Conservation (phyloP, 2,113 vertebrate genomes). For the Lethenteron reissneri region DNA sequence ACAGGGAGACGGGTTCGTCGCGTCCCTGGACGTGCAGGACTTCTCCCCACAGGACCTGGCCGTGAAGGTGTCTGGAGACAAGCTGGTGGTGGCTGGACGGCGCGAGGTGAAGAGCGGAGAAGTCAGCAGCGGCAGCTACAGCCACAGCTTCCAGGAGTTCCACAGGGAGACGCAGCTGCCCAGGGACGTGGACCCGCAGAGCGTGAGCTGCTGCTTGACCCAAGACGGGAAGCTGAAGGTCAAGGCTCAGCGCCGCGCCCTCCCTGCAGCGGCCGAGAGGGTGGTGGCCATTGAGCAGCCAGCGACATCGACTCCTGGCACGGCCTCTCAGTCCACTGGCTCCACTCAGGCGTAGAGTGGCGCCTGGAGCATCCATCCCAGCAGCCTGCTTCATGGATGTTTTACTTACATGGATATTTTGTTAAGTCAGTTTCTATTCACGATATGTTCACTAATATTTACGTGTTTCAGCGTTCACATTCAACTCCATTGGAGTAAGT, state of each 20-base stretch:
- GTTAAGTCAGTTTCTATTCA: too few species aligned
- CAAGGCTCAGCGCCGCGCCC: neutral
- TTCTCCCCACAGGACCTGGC: neutral
- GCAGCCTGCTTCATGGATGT: too few species aligned
- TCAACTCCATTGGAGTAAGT: too few species aligned
- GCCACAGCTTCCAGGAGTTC: neutral
- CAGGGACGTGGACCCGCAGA: conserved; percentile 3
- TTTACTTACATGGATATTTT: too few species aligned
- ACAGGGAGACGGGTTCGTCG: neutral
- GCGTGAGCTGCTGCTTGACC: neutral
- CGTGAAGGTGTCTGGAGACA: neutral
- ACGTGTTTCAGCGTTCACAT: too few species aligned
- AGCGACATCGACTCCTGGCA: too few species aligned
- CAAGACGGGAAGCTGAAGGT: neutral
- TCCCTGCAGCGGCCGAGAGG: neutral
- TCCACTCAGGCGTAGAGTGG: too few species aligned
- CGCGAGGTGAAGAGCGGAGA: neutral
- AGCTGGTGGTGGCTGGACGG: neutral
- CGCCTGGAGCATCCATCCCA: too few species aligned
- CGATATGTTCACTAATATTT: too few species aligned
- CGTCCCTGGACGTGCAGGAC: neutral
- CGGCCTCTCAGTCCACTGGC: too few species aligned
- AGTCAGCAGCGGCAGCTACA: neutral
- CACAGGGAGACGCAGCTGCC: neutral
- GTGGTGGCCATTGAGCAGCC: neutral